Conservation (phyloP, 1,140 invertebrate species). For the Drosophila tsacasi region DNA sequence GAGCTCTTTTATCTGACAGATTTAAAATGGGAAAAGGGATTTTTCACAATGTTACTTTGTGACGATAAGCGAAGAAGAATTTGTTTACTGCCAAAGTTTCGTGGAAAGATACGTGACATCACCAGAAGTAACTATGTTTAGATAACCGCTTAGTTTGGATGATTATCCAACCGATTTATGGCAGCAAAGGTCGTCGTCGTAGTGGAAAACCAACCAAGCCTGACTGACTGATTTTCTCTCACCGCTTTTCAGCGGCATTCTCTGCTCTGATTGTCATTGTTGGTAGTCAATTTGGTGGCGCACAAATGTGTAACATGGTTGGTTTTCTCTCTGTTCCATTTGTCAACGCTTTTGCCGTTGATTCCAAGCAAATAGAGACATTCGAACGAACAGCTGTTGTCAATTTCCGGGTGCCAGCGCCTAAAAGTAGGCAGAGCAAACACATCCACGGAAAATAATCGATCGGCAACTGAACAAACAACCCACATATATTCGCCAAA, state of each 20-base stretch:
- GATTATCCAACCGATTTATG: constrained; percentile 47
- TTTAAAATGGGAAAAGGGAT: constrained; percentile 44
- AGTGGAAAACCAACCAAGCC: constrained; percentile 47
- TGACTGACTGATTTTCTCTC: constrained; percentile 36
- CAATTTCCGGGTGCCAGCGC: constrained; percentile 36
- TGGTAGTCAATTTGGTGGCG: constrained; percentile 60
- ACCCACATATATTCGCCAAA: constrained; percentile 24
- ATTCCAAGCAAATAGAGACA: constrained; percentile 55
- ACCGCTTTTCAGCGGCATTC: constrained; percentile 18
- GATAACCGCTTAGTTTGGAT: constrained; percentile 34
- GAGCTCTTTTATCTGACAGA: constrained; percentile 42
- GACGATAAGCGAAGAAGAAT: constrained; percentile 19
- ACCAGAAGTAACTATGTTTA: constrained; percentile 30
- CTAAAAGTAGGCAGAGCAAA: constrained; percentile 49
- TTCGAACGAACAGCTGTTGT: constrained; percentile 19
- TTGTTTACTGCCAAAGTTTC: constrained; percentile 25
- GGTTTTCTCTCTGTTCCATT: constrained; percentile 24
- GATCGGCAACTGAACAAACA: constrained; percentile 41
- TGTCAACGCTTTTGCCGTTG: constrained; percentile 42
- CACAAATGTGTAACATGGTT: constrained; percentile 64
- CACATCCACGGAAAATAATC: constrained; percentile 30
- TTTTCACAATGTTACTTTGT: constrained; percentile 16
- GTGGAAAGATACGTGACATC: constrained; percentile 49
- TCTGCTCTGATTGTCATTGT: constrained; percentile 70
- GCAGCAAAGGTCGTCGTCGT: constrained; percentile 30